Conservation (phyloP, 2,113 vertebrate genomes). For the Sinocyclocheilus rhinocerous region DNA sequence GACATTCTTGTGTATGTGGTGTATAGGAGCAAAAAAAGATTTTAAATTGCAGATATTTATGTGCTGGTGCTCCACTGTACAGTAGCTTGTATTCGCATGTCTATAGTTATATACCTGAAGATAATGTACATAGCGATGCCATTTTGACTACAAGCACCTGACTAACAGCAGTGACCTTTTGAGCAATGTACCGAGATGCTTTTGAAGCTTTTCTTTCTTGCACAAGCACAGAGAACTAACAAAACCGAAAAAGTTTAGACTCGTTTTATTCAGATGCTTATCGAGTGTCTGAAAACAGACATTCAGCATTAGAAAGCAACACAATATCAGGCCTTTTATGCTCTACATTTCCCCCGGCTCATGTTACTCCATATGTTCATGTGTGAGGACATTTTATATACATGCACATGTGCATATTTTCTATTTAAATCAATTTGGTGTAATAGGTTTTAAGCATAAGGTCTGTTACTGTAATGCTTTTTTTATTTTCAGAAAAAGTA, state of each 20-base stretch:
- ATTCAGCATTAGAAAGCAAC: slow-evolving; percentile 37
- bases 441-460: slow-evolving; percentile 89
- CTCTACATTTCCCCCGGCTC: not conserved
- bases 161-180: slow-evolving; percentile 35
- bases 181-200: slow-evolving; percentile 36
- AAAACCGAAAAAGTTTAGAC: not conserved
- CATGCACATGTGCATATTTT: slow-evolving; percentile 59
- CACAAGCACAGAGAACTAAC: slow-evolving; percentile 17
- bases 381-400: slow-evolving; percentile 36
- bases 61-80: slow-evolving; percentile 49
- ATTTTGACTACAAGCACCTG: slow-evolving; percentile 48
- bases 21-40: slow-evolving; percentile 51
- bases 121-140: slow-evolving; percentile 53
- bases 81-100: slow-evolving; percentile 45
- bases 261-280: slow-evolving; percentile 38
- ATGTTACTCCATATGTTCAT: slow-evolving; percentile 32
- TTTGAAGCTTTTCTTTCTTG: slow-evolving; percentile 24
- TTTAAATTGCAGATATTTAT: slow-evolving; percentile 26
- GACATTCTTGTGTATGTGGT: slow-evolving; percentile 49
- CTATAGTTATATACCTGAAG: slow-evolving; percentile 41
- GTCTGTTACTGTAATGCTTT: slow-evolving; percentile 90
- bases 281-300: slow-evolving; percentile 7
- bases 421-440: slow-evolving; percentile 86
- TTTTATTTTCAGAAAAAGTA: slow-evolving; percentile 78
- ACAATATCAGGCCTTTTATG: slow-evolving; percentile 42